A percentile compares a stretch with the other conserved stretches of the same genome.
Evolutionary conservation across 1,140 invertebrate species (phyloP).

Genomic region (Bombus superbus): DNA sequence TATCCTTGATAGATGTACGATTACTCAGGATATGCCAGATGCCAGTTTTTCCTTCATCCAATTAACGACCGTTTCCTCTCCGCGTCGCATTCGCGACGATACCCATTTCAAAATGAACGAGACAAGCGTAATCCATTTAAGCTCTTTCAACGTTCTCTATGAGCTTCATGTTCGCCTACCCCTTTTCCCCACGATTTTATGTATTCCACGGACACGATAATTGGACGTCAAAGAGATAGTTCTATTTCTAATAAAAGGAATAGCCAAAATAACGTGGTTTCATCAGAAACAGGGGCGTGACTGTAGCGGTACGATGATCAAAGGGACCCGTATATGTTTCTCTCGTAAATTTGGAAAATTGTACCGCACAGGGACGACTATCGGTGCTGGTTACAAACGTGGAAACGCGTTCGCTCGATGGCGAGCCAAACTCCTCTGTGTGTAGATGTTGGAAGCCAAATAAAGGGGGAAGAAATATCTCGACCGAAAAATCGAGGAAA

Average conservation of each 20-base stretch:
- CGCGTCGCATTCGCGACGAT: background rate
- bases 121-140: background rate
- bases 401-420: background rate
- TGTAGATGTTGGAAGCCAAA: background rate
- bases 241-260: constrained; percentile 18
- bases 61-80: background rate
- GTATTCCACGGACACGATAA: background rate
- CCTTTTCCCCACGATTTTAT: background rate
- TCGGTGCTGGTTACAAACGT: background rate
- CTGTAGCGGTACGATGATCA: background rate
- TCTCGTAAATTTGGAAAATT: background rate
- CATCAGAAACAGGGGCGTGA: background rate
- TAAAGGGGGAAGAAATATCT: background rate
- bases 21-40: background rate
- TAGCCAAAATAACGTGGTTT: background rate
- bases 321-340: background rate
- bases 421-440: background rate
- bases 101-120: constrained; percentile 27
- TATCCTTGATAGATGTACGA: constrained; percentile 19
- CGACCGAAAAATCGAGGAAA: background rate
- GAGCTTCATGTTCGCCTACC: background rate
- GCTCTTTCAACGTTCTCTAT: constrained; percentile 1
- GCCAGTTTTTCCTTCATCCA: background rate
- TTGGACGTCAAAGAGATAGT: background rate
- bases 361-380: background rate